phyloP scores from a whole-genome alignment of 2,797 vertebrate genomes.

The Podarcis lilfordi region DNA sequence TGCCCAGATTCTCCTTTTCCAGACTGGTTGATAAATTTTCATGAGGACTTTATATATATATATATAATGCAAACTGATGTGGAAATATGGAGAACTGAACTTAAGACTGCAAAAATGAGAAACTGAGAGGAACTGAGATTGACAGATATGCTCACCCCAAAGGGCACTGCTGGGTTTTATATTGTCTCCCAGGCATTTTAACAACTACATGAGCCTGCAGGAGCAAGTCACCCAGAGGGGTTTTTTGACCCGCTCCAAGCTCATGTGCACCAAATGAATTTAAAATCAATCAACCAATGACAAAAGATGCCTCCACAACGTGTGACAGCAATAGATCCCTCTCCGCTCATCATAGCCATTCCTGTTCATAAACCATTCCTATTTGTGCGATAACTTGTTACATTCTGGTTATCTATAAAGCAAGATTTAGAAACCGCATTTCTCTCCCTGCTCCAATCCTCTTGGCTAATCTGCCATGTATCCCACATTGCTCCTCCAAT shows the following conservation, averaged over 20 bases:
- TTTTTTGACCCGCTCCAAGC: background rate
- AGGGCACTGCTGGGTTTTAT: no score
- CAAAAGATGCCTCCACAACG: background rate
- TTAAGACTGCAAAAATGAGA: no score
- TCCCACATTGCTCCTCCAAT: constrained; percentile 8
- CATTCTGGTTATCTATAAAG: fast-evolving
- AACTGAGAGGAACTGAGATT: no score
- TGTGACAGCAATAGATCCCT: background rate
- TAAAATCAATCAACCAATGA: background rate
- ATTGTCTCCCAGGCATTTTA: no score
- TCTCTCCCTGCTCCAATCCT: background rate
- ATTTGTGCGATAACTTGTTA: background rate
- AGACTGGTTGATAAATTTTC: no score
- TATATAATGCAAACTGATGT: no score
- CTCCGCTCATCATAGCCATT: background rate
- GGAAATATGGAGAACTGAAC: no score
- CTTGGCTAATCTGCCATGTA: constrained; percentile 12
- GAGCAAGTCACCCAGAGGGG: no score
- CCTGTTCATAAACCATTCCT: fast-evolving
- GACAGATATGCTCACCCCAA: no score
- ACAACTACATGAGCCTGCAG: no score
- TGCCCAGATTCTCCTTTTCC: no score
- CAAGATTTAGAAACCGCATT: background rate
- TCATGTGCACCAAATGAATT: background rate
- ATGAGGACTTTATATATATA: no score